These are phyloP conservation scores for Cebidichthys violaceus DNA, from an alignment of 2,113 vertebrate species.

Conservation along the genomic window DNA sequence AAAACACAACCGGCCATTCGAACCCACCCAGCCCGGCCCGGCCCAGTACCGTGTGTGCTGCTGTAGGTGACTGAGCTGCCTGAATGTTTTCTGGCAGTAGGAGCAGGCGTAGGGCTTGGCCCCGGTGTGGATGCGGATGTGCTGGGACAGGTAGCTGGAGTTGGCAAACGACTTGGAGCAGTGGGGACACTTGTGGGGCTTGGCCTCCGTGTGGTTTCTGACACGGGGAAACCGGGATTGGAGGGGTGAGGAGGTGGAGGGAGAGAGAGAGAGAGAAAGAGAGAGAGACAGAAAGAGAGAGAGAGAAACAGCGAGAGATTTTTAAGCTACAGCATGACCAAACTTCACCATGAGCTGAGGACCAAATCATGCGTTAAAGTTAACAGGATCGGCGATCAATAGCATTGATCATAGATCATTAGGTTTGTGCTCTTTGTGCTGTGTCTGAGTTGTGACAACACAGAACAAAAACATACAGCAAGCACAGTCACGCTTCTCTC, in stretches of 20 bases:
- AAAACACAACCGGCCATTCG: conserved; percentile 31
- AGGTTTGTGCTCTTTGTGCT: conserved; percentile 77
- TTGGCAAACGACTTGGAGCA: conserved; percentile 99
- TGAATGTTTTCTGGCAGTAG: conserved; percentile 99
- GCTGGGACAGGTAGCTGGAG: conserved; percentile 99
- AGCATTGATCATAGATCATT: conserved; percentile 39
- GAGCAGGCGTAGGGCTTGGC: conserved; percentile 98
- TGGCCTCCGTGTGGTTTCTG: conserved; percentile 94
- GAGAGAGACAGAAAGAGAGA: conserved; percentile 73
- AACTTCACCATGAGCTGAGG: conserved; percentile 69
- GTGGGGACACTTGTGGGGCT: conserved; percentile 99
- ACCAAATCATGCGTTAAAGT: conserved; percentile 72
- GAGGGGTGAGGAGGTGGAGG: conserved; percentile 50
- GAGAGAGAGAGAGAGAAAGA: conserved; percentile 73
- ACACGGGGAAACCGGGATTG: conserved; percentile 66
- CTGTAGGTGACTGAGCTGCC: conserved; percentile 97
- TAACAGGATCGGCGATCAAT: conserved; percentile 46
- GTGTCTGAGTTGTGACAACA: conserved; percentile 82
- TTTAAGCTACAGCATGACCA: conserved; percentile 79
- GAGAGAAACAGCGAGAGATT: conserved; percentile 81
- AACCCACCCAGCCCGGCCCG: conserved; percentile 38
- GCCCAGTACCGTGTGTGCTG: conserved; percentile 88
- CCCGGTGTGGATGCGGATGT: conserved; percentile 98
- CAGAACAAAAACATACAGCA: conserved; percentile 83
- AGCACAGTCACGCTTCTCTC: conserved; percentile 80